A percentile compares a stretch with the other conserved stretches of the same genome.
These are phyloP conservation scores for Pollachius pollachius DNA, from an alignment of 2,113 vertebrate species.

Conservation along the genomic window DNA sequence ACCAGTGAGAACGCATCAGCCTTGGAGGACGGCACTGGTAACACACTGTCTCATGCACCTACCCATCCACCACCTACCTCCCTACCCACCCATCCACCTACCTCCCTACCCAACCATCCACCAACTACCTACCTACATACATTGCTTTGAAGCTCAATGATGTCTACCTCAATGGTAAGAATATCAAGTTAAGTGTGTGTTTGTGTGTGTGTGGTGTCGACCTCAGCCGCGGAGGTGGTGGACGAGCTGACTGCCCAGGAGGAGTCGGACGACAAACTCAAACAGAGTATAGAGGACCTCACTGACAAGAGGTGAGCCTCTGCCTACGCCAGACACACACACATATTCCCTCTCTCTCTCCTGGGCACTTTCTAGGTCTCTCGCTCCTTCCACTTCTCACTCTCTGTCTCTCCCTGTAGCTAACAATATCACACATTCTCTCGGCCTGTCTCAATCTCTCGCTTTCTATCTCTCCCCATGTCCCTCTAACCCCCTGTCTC, in stretches of 20 bases:
- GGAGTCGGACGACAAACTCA: constrained; percentile 87
- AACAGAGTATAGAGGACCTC: constrained; percentile 86
- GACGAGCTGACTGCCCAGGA: constrained; percentile 86
- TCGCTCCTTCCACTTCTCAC: neutral
- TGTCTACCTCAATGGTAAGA: too few relatives aligned
- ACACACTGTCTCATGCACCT: neutral
- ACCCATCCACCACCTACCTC: neutral
- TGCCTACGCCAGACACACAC: neutral
- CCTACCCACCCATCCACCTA: neutral
- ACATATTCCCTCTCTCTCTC: too few relatives aligned
- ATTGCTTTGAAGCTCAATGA: too few relatives aligned
- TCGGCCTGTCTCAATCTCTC: too few relatives aligned
- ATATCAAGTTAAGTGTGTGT: neutral
- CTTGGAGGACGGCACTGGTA: constrained; percentile 81
- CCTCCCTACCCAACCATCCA: too few relatives aligned
- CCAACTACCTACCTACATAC: neutral
- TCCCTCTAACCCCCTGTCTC: neutral
- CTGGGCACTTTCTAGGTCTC: too few relatives aligned
- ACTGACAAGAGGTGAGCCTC: constrained; percentile 86
- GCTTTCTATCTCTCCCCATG: too few relatives aligned
- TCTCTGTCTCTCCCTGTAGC: too few relatives aligned
- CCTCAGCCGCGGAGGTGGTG: constrained; percentile 76
- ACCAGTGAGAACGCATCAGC: constrained; percentile 83
- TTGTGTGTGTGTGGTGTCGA: constrained; percentile 12
- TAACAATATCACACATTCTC: too few relatives aligned